Base-by-base conservation (phyloP, 2,888 invertebrate species). In the Standfussiana lucernea region DNA sequence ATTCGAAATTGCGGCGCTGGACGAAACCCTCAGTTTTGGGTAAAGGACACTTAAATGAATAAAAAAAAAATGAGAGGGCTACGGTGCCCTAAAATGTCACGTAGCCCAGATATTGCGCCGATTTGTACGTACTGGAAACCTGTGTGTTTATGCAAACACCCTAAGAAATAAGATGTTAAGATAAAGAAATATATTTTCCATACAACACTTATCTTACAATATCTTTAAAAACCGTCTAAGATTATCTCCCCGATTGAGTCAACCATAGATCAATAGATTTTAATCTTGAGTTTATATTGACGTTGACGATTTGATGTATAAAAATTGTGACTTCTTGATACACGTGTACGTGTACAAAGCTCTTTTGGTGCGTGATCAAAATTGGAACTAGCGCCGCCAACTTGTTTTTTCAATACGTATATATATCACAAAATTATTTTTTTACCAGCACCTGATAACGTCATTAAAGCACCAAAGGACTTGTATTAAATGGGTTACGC, bases 191-290 rank as follows among this genome's bases (percentile, higher is more conserved):
- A 7, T 42, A n/a, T 2, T 24, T 40, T 37, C 10, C 18, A 24
- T 10, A 18, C 21, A 13, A 67, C 66, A 74, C 67, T 40, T 67
- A 53, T 75, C 64, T 71, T 50, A 4, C 18, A 40, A n/a, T 69
- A 69, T 77, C 65, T 69, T 35, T 40, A 35, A 42, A 76, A 53
- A 35, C 24, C 18, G 8, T 69, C n/a, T 53, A 15, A 73, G 47
- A 70, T 82, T 72, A 81, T 82, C 53, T 15, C 40, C 18, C n/a
- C 24, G 42, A 83, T 79, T 66, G 13, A 37, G 42, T 65, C 40
- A n/a, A n/a, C n/a, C n/a, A n/a, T n/a, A n/a, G n/a, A n/a, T n/a
- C n/a, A 47, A 59, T 32, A n/a, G 11, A 45, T 61, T 79, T 66
- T 53, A 61, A 73, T 82, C 61, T 18, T 24, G 37, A 11, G 13